These are phyloP conservation scores for Panulirus ornatus DNA, from an alignment of 1,140 invertebrate genomes.

Conservation along the genomic window DNA sequence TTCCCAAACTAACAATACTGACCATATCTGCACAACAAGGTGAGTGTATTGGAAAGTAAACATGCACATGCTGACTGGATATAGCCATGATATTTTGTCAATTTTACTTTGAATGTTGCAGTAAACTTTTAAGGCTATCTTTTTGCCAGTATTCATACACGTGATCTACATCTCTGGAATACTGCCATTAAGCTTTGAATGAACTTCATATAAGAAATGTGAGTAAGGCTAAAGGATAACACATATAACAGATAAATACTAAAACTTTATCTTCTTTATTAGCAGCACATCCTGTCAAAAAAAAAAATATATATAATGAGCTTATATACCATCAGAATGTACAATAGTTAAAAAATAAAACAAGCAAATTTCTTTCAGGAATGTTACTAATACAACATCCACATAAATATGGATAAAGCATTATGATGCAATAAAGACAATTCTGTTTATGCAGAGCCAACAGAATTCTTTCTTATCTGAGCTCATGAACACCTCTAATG, in stretches of 20 bases:
- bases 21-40: too few species aligned
- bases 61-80: too few species aligned
- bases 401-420: neutral
- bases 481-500: neutral
- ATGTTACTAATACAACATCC: neutral
- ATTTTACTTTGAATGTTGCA: neutral
- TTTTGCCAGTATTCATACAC: neutral
- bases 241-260: neutral
- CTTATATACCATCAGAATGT: neutral
- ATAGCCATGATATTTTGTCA: too few species aligned
- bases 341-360: neutral
- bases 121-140: too few species aligned
- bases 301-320: neutral
- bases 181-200: too few species aligned
- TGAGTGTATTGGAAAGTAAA: too few species aligned
- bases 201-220: neutral
- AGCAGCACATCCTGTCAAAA: neutral
- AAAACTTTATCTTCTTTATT: neutral
- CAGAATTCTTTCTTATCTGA: neutral
- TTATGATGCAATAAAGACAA: neutral
- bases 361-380: neutral
- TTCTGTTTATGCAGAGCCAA: neutral
- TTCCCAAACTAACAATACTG: too few species aligned
- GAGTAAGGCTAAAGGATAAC: neutral
- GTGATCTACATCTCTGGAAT: too few species aligned